phyloP scores from a whole-genome alignment of 2,113 vertebrate genomes.

The Hystrix cristata region DNA sequence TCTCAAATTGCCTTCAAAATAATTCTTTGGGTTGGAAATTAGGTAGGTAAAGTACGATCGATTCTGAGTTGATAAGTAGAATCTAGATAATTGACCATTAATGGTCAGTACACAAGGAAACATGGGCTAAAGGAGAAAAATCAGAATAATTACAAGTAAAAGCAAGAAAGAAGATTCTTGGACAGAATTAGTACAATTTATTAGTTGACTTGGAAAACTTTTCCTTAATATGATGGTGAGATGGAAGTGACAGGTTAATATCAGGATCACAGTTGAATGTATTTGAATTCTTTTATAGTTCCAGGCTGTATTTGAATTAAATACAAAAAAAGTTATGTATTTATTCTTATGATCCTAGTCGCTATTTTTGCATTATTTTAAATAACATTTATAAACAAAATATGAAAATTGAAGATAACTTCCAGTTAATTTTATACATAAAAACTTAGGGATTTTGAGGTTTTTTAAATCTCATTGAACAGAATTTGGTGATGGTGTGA shows the following conservation, averaged over 20 bases:
- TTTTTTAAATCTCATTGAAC: neutral
- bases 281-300: conserved; percentile 2
- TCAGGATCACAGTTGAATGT: neutral
- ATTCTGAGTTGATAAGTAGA: neutral
- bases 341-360: neutral
- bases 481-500: neutral
- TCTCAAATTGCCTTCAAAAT: neutral
- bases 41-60: neutral
- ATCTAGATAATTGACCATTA: neutral
- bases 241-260: neutral
- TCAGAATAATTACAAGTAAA: neutral
- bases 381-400: neutral
- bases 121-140: neutral
- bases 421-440: neutral
- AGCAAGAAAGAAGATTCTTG: neutral
- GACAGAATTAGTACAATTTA: neutral
- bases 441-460: neutral
- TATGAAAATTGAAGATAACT: neutral
- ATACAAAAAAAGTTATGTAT: neutral
- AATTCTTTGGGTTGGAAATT: neutral
- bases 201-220: neutral
- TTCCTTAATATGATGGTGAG: neutral
- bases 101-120: neutral
- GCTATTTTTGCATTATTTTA: neutral
- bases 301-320: neutral